phyloP scores from a whole-genome alignment of 1,140 invertebrate genomes.

The Caenorhabditis tropicalis region DNA sequence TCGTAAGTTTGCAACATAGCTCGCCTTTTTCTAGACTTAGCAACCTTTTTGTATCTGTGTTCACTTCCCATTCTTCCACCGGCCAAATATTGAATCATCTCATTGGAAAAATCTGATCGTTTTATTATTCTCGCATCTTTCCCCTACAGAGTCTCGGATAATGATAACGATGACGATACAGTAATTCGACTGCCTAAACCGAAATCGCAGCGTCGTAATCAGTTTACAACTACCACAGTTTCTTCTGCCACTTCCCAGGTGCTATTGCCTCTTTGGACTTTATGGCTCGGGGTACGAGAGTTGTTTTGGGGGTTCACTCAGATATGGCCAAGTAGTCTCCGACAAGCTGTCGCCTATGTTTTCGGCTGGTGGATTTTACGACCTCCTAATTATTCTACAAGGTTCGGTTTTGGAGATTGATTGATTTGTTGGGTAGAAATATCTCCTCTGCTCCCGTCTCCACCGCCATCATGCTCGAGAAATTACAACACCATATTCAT shows the following conservation, averaged over 20 bases:
- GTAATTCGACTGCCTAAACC: neutral
- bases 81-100: neutral
- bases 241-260: neutral
- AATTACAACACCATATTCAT: neutral
- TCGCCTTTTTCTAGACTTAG: neutral
- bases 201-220: neutral
- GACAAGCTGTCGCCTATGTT: neutral
- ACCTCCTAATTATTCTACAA: conserved; percentile 15
- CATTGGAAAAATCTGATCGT: neutral
- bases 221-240: conserved; percentile 10
- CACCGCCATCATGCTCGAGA: conserved; percentile 10
- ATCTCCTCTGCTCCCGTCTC: neutral
- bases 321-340: neutral
- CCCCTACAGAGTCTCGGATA: neutral
- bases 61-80: neutral
- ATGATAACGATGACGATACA: neutral
- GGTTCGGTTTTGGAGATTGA: conserved; percentile 33
- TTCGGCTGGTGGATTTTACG: conserved; percentile 1
- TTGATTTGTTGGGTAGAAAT: conserved; percentile 2
- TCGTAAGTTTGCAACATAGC: neutral
- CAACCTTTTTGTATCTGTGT: neutral
- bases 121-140: neutral
- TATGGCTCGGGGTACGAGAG: neutral
- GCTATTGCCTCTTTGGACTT: neutral
- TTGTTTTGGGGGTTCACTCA: neutral